A percentile compares a stretch with the other conserved stretches of the same genome.
Evolutionary conservation across 2,113 vertebrate species (phyloP).

Genomic region (Speoplatyrhinus poulsoni): DNA sequence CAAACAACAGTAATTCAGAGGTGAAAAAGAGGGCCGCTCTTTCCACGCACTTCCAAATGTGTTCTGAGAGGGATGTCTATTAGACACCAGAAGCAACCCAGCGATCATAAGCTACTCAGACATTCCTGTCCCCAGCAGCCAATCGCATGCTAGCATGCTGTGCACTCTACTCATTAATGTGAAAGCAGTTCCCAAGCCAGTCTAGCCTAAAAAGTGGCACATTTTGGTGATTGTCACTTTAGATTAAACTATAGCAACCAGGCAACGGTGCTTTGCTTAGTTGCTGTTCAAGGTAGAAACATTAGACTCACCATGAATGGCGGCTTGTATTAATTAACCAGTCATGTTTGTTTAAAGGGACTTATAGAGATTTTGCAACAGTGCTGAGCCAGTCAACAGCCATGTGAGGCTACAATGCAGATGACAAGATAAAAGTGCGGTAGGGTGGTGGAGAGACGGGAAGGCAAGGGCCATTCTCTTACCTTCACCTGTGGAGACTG

Average conservation of each 20-base stretch:
- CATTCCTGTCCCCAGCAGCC: neutral
- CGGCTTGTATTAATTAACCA: neutral
- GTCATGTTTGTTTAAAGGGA: no score
- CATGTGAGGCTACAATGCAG: slow-evolving; percentile 35
- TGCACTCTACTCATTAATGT: neutral
- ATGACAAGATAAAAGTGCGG: neutral
- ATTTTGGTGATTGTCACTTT: neutral
- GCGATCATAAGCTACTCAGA: neutral
- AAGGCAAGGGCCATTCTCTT: slow-evolving; percentile 49
- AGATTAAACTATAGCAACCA: neutral
- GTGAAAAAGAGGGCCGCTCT: neutral
- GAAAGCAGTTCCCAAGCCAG: slow-evolving; percentile 4
- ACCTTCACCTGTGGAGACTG: slow-evolving; percentile 98
- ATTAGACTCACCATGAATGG: neutral
- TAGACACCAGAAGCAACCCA: slow-evolving; percentile 10
- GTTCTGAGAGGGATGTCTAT: neutral
- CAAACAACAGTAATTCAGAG: neutral
- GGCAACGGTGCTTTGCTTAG: neutral
- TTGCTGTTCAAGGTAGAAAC: slow-evolving; percentile 1
- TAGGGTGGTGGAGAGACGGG: neutral
- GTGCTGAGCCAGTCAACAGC: slow-evolving; percentile 55
- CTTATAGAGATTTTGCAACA: neutral
- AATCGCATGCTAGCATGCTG: neutral
- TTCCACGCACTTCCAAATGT: neutral
- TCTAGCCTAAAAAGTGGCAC: neutral